A percentile compares a stretch with the other conserved stretches of the same genome.
Conservation (phyloP, 2,113 vertebrate species). For the Crotophaga sulcirostris region DNA sequence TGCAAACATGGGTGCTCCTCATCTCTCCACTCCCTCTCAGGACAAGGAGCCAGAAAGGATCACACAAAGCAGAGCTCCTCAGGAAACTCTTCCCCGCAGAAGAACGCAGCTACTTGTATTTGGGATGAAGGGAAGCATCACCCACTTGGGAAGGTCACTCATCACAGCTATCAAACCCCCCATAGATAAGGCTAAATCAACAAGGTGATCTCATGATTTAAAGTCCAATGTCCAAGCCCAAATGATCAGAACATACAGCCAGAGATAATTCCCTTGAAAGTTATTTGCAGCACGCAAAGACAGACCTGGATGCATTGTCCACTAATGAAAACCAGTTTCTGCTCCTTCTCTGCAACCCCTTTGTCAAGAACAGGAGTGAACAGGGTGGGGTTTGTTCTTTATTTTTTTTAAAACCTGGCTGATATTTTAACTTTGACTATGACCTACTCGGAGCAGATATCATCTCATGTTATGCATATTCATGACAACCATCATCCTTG, state of each 20-base stretch:
- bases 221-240: background rate
- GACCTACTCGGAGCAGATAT: background rate
- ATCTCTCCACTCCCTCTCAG: background rate
- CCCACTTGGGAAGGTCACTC: background rate
- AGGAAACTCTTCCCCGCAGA: background rate
- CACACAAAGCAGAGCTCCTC: background rate
- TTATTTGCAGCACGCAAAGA: background rate
- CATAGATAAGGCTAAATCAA: fast-evolving
- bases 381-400: no score
- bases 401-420: background rate
- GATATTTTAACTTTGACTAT: background rate
- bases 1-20: background rate
- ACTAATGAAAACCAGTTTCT: background rate
- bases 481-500: background rate
- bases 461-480: background rate
- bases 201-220: background rate
- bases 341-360: background rate
- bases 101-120: background rate
- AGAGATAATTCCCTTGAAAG: background rate
- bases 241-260: background rate
- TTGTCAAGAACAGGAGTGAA: background rate
- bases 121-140: background rate
- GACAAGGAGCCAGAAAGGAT: background rate
- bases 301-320: no score
- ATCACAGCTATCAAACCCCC: fast-evolving